Evolutionary conservation across 2,113 vertebrate species (phyloP), one percentile per base, ranked within the genome.

Genomic region (Solea senegalensis): DNA sequence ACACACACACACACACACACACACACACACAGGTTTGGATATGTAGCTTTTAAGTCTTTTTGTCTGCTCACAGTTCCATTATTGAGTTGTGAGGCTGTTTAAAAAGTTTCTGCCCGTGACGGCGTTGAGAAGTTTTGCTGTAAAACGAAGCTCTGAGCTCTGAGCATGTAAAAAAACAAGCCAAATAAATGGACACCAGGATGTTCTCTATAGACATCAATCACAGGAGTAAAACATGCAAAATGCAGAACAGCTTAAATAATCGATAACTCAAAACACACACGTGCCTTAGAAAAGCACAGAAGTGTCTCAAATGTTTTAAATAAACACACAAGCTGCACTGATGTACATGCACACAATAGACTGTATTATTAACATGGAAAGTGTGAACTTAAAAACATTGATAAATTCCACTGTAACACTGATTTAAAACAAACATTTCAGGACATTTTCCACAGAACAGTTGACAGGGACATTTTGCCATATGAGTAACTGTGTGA

Each of bases 61-160:
- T 34, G 3, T 34, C 66, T 62, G 69, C 66, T 78, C 85, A 72
- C 74, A 86, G 86, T 86, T 84, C 86, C 80, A 91, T 86, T 72
- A 64, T 53, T 77, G 79, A 81, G 77, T 64, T 87, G 80, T 28
- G 67, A 66, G 59, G 81, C 87, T 65, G 78, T 90, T 91, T 88
- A 69, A 73, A 85, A 91, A 88, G 77, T 89, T 89, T 83, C 73
- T 8, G 69, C 84, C 83, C 78, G 72, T 76, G 76, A 84, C 78
- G 65, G 83, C 80, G 86, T 53, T 44, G 51, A 86, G 88, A 90
- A 21, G 76, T 86, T 90, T 90, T 71, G 78, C 76, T 73, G 74
- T 71, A 80, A 88, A 79, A 81, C 78, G 70, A 56, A 69, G 84
- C 86, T 83, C 78, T 83, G 60, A 56, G 81, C 66, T 70, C 75